Evolutionary conservation across 2,797 vertebrate species (phyloP).

Genomic region (Darevskia mixta): DNA sequence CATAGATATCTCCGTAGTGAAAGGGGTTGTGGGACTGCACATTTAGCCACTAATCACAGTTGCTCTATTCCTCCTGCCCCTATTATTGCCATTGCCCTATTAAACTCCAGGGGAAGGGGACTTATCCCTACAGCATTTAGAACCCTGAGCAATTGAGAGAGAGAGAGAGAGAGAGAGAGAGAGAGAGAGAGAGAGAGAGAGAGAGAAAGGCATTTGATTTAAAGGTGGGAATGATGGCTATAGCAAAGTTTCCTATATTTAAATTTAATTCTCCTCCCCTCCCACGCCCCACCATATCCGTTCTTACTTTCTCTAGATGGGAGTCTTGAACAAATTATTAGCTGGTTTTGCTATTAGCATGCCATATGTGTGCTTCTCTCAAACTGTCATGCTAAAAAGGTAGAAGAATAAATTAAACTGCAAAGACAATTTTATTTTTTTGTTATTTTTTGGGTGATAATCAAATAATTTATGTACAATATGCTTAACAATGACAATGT

Average conservation of each 20-base stretch:
- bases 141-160: background rate
- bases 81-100: too few relatives aligned
- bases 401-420: constrained; percentile 76
- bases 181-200: too few relatives aligned
- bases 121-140: too few relatives aligned
- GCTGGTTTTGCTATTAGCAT: constrained; percentile 62
- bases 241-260: background rate
- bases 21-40: too few relatives aligned
- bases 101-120: too few relatives aligned
- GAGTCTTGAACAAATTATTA: constrained; percentile 43
- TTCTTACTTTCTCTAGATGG: constrained; percentile 42
- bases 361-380: constrained; percentile 56
- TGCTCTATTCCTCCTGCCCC: too few relatives aligned
- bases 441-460: constrained; percentile 44
- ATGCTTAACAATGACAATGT: constrained; percentile 65
- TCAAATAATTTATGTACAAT: constrained; percentile 65
- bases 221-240: background rate
- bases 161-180: too few relatives aligned
- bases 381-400: constrained; percentile 74
- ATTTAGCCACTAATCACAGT: too few relatives aligned
- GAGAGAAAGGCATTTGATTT: background rate
- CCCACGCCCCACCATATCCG: constrained; percentile 25
- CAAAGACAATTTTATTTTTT: constrained; percentile 43
- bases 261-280: constrained; percentile 58
- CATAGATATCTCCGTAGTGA: too few relatives aligned